These are phyloP conservation scores for Agrotis clavis DNA, from an alignment of 2,888 invertebrate genomes.

Conservation along the genomic window DNA sequence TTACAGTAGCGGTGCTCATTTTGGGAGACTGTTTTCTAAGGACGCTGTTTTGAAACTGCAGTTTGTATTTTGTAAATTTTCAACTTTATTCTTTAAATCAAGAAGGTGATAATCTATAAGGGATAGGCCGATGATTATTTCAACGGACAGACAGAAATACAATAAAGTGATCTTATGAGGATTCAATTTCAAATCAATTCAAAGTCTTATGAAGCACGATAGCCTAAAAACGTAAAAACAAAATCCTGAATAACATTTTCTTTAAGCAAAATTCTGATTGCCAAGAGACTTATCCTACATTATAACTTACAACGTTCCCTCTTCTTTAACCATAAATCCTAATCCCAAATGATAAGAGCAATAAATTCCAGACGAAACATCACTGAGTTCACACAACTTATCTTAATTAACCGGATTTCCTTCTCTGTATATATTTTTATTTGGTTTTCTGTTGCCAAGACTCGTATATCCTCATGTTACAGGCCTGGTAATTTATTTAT, in stretches of 20 bases:
- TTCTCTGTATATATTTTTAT: constrained; percentile 47
- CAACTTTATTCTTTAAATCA: too few species aligned
- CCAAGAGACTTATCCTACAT: background rate
- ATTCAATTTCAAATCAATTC: too few species aligned
- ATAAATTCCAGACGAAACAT: constrained; percentile 53
- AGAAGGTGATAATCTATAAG: too few species aligned
- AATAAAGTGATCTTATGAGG: too few species aligned
- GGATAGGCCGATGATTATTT: too few species aligned
- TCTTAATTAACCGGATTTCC: constrained; percentile 62
- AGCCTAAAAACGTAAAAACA: background rate
- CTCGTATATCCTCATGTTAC: constrained; percentile 40
- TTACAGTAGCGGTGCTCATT: background rate
- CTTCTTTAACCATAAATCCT: constrained; percentile 47
- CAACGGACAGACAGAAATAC: too few species aligned
- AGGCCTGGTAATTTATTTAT: constrained; percentile 41
- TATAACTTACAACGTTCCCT: constrained; percentile 34
- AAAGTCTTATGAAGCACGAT: too few species aligned
- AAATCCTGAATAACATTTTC: background rate
- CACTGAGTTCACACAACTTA: constrained; percentile 54
- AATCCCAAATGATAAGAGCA: constrained; percentile 53
- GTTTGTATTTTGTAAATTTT: too few species aligned
- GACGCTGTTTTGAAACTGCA: too few species aligned
- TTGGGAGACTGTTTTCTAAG: too few species aligned
- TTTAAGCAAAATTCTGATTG: background rate
- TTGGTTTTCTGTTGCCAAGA: constrained; percentile 34